Percentiles rank a stretch among this genome's conserved stretches.
phyloP scores from a whole-genome alignment of 2,113 vertebrate genomes.

The Pipa parva region DNA sequence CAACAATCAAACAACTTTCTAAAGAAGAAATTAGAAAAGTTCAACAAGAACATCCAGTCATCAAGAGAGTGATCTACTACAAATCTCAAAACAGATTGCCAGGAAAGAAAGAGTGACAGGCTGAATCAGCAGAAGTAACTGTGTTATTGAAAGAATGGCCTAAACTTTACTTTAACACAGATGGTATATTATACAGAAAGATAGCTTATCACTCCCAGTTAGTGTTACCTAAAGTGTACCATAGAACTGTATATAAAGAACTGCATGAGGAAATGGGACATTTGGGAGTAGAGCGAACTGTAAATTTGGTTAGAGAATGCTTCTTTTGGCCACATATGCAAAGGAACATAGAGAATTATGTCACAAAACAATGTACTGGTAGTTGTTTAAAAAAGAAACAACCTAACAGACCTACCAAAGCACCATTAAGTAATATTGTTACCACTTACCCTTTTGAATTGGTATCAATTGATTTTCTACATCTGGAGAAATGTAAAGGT shows the following conservation, averaged over 20 bases:
- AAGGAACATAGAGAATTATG: constrained; percentile 3
- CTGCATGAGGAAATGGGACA: constrained; percentile 42
- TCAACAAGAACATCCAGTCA: no score
- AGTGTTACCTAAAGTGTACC: neutral
- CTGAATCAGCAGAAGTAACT: no score
- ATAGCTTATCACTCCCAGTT: no score
- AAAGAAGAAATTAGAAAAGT: no score
- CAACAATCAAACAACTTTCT: no score
- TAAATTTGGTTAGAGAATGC: constrained; percentile 11
- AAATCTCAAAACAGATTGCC: no score
- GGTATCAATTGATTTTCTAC: neutral
- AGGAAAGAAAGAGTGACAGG: no score
- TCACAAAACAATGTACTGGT: neutral
- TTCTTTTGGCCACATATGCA: constrained; percentile 38
- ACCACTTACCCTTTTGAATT: neutral
- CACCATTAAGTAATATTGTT: neutral
- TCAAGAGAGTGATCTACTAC: no score
- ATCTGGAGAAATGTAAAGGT: neutral
- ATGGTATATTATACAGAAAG: no score
- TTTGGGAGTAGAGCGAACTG: constrained; percentile 21
- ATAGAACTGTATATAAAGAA: constrained; percentile 11
- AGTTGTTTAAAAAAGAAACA: neutral
- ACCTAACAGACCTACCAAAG: neutral
- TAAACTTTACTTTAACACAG: no score
- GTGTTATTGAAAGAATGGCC: no score